These are phyloP conservation scores for Alitta virens DNA, from an alignment of 2,888 invertebrate species.

Conservation along the genomic window DNA sequence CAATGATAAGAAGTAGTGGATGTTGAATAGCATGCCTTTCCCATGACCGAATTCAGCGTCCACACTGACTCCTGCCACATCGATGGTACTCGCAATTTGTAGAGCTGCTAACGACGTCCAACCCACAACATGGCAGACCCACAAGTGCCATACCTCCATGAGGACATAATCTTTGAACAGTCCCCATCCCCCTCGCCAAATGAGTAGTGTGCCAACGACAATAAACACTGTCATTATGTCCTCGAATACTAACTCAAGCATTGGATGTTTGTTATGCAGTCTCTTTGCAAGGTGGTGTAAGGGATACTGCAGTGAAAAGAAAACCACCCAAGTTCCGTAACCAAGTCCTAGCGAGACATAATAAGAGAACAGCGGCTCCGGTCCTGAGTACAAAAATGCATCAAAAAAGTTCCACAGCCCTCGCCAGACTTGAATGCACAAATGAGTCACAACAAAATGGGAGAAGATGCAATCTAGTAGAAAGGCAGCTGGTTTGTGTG, in stretches of 20 bases:
- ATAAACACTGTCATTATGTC: neutral
- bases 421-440: constrained; percentile 11
- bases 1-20: neutral
- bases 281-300: neutral
- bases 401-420: constrained; percentile 12
- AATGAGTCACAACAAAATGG: constrained; percentile 1
- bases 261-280: neutral
- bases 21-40: neutral
- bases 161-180: constrained; percentile 12
- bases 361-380: constrained; percentile 3
- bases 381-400: neutral
- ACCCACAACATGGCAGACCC: neutral
- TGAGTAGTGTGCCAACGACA: neutral
- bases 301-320: constrained; percentile 7
- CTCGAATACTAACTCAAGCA: neutral
- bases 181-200: constrained; percentile 15
- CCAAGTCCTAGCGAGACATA: constrained; percentile 7
- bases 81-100: neutral
- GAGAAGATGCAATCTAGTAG: neutral
- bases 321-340: neutral
- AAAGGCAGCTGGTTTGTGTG: neutral
- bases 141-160: neutral
- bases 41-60: neutral
- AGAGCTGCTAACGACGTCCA: neutral
- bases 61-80: neutral